A percentile compares a stretch with the other conserved stretches of the same genome.
Conservation (phyloP, 2,888 invertebrate species). For the Hemithea aestivaria region DNA sequence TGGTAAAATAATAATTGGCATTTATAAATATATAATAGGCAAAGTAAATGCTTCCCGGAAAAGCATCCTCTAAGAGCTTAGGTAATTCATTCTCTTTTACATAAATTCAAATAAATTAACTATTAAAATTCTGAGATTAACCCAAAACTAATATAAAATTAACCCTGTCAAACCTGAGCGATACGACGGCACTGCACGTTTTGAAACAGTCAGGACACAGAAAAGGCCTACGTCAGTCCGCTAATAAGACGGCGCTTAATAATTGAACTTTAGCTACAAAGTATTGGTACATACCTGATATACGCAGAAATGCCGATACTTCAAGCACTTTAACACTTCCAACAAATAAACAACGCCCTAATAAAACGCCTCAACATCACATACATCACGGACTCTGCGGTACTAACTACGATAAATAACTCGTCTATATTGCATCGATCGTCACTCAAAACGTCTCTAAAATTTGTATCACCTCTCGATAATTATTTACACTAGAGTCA, state of each 20-base stretch:
- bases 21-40: constrained; percentile 53
- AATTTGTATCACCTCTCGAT: constrained; percentile 35
- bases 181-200: constrained; percentile 31
- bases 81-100: constrained; percentile 28
- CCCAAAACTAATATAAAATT: constrained; percentile 44
- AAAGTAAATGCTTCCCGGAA: constrained; percentile 54
- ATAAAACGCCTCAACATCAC: constrained; percentile 60
- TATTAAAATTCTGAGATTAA: constrained; percentile 35
- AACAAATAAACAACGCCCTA: constrained; percentile 53
- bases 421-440: constrained; percentile 58
- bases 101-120: constrained; percentile 49
- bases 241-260: constrained; percentile 23
- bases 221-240: constrained; percentile 21
- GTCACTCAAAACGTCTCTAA: constrained; percentile 46
- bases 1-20: constrained; percentile 57
- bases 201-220: constrained; percentile 19
- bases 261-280: constrained; percentile 37
- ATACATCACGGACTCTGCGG: constrained; percentile 53
- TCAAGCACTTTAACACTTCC: constrained; percentile 65
- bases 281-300: constrained; percentile 63
- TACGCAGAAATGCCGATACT: constrained; percentile 49
- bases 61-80: constrained; percentile 28
- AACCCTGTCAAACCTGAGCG: constrained; percentile 62
- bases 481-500: constrained; percentile 49
- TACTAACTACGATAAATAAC: constrained; percentile 56